Evolutionary conservation across 2,888 invertebrate species (phyloP), one percentile per base, ranked within the genome.

Genomic region (Timema cristinae): DNA sequence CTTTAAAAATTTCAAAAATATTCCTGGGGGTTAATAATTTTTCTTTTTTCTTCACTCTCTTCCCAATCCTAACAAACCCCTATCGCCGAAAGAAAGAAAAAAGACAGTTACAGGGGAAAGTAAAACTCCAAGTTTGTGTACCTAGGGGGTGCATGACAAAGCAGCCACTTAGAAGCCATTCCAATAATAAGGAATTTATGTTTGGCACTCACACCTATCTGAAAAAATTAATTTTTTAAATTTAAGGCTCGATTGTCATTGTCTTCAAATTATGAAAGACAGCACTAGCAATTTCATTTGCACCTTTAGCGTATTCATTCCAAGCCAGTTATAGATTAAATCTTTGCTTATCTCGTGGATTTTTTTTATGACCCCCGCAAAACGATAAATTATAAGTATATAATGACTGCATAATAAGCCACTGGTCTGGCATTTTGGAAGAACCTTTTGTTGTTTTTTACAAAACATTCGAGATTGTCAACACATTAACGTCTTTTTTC

Each of bases 181-280:
- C 56, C 56, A 56, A 56, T 16, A 13, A 56, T 56, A 56, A 56
- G n/a, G 13, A 13, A 15, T 56, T 56, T 56, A n/a, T 11, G n/a
- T 56, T 56, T 56, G 1, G 56, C 56, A 5, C 15, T 16, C 56
- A 56, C n/a, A n/a, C n/a, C n/a, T n/a, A n/a, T 56, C 56, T 56
- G 56, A n/a, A 13, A 52, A 52, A n/a, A 52, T 4, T 52, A 4
- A 52, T 52, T 52, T 10, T 52, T 16, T 8, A 2, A 15, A 56
- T 56, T 1, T 56, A 0, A 56, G 56, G 56, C 16, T 56, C 56
- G 16, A 56, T n/a, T 56, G 56, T 11, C 7, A 56, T 56, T 56
- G 56, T 56, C 56, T 56, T 13, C 13, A 56, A 56, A 16, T 56
- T n/a, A 56, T 56, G 56, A 16, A 56, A 52, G 54, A 56, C 9